Evolutionary conservation across 2,888 invertebrate species (phyloP).

Genomic region (Tetramorium bicarinatum): DNA sequence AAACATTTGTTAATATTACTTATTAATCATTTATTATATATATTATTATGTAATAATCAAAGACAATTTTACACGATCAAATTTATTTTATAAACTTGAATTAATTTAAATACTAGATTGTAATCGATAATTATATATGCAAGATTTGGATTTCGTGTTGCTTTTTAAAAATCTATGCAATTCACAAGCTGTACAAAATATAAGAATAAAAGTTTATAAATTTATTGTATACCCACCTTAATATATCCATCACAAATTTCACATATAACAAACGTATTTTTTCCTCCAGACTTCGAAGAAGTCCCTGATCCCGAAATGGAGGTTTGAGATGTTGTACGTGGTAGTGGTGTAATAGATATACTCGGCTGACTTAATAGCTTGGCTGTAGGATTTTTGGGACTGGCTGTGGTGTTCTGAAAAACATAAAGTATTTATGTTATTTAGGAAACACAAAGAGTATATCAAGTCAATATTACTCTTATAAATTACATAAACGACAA

Average conservation of each 20-base stretch:
- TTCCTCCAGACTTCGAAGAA: constrained; percentile 87
- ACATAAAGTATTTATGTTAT: constrained; percentile 51
- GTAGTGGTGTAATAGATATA: constrained; percentile 96
- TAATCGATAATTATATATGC: background rate
- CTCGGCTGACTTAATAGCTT: constrained; percentile 92
- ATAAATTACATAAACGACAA: constrained; percentile 16
- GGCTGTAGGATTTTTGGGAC: constrained; percentile 85
- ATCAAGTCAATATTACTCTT: background rate
- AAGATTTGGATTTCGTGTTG: background rate
- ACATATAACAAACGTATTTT: constrained; percentile 96
- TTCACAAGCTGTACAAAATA: background rate
- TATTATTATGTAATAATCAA: constrained; percentile 4
- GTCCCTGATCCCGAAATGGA: constrained; percentile 84
- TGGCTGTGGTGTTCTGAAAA: constrained; percentile 83
- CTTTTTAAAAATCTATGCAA: background rate
- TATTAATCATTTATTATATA: constrained; percentile 11
- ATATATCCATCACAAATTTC: constrained; percentile 99
- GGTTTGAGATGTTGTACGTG: constrained; percentile 88
- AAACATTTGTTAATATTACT: constrained; percentile 2
- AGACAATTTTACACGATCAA: background rate
- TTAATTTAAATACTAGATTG: background rate
- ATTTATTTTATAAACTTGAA: background rate
- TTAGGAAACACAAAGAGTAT: constrained; percentile 10
- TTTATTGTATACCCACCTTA: constrained; percentile 87
- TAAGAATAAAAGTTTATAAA: background rate